Evolutionary conservation across 2,888 invertebrate species (phyloP), one percentile per base, ranked within the genome.

Genomic region (Myathropa florea): DNA sequence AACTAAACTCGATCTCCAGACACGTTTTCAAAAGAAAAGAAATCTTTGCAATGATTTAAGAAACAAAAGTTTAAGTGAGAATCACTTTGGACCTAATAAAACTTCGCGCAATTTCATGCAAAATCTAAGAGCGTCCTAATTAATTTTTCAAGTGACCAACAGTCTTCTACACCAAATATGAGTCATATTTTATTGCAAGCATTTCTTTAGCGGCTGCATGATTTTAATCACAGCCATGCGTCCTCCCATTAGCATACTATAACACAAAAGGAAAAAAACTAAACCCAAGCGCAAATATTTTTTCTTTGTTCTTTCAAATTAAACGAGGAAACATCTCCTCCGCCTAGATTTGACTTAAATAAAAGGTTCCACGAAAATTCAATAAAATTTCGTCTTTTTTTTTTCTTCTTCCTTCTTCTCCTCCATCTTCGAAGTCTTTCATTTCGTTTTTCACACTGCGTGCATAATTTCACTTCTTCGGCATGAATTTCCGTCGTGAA

Each of bases 391-490:
- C 64, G 36, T 46, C n/a, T n/a, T n/a, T n/a, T n/a, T n/a, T n/a
- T n/a, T n/a, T n/a, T n/a, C n/a, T n/a, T n/a, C n/a, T n/a, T n/a
- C 23, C 26, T 65, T 23, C 36, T 39, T 55, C 18, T 26, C 24
- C 14, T 57, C 9, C 23, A 14, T 28, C 28, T 18, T 63, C 26
- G 21, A 61, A 23, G 33, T 33, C 33, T 12, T 33, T 33, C 46
- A 46, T 46, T 46, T 46, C 46, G 46, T 46, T 65, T 79, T 79
- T 75, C 59, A 65, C 60, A 59, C 68, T 63, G 68, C 73, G 82
- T 85, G 82, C 81, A 85, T 82, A 81, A 53, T 81, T 77, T 79
- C 64, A 65, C 72, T 70, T 76, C 63, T 71, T 65, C 60, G 75
- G 70, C 84, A 71, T 61, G 67, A 84, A 23, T 57, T 72, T 67